Percentiles rank a stretch among this genome's conserved stretches.
phyloP scores from a whole-genome alignment of 2,113 vertebrate species.

The Cyanistes caeruleus region DNA sequence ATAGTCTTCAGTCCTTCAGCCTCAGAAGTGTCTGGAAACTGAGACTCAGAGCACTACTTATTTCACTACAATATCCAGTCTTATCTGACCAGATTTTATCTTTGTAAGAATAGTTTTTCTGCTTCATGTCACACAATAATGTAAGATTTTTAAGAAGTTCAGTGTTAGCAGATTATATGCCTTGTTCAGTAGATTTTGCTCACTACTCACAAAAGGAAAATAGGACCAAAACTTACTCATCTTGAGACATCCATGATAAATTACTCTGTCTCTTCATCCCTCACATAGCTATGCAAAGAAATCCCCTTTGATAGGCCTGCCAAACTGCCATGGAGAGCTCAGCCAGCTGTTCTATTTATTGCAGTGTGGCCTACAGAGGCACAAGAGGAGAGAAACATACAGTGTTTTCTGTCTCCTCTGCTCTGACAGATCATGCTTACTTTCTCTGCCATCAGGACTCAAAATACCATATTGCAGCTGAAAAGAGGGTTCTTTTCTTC shows the following conservation, averaged over 20 bases:
- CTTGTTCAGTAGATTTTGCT: neutral
- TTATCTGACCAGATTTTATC: neutral
- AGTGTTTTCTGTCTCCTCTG: no score
- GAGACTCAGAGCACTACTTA: neutral
- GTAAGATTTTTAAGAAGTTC: neutral
- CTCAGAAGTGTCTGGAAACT: neutral
- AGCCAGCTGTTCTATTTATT: neutral
- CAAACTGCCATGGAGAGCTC: neutral
- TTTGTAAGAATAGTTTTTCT: neutral
- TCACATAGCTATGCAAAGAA: neutral
- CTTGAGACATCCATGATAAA: neutral
- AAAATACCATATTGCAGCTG: neutral
- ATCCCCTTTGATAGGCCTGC: neutral
- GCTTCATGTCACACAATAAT: neutral
- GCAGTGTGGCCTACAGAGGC: neutral
- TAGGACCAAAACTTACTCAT: neutral
- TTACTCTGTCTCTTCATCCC: neutral
- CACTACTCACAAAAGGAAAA: neutral
- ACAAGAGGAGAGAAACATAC: neutral
- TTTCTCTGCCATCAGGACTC: neutral
- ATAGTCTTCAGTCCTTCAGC: neutral
- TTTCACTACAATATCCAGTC: neutral
- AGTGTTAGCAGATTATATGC: neutral
- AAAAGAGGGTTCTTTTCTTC: neutral
- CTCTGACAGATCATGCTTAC: neutral